These are phyloP conservation scores for Bibio marci DNA, from an alignment of 2,888 invertebrate species.

Conservation along the genomic window DNA sequence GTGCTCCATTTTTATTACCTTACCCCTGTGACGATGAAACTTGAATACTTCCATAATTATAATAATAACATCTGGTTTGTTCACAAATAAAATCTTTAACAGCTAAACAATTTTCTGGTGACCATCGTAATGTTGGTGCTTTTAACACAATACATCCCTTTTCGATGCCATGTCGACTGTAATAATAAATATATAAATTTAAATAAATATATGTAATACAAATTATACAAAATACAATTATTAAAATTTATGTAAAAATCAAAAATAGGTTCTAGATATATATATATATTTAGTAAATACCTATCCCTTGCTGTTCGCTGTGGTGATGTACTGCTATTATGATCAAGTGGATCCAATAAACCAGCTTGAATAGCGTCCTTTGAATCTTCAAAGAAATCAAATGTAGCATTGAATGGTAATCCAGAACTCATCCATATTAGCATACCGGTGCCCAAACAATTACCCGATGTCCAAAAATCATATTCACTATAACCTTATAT, in stretches of 20 bases:
- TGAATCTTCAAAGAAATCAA: slow-evolving; percentile 58
- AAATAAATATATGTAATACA: slow-evolving; percentile 5
- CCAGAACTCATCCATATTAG: slow-evolving; percentile 83
- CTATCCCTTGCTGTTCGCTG: slow-evolving; percentile 59
- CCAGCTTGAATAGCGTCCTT: slow-evolving; percentile 29
- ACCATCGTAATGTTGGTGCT: slow-evolving; percentile 65
- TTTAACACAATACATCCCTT: slow-evolving; percentile 63
- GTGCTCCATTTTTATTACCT: slow-evolving; percentile 25
- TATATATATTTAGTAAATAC: slow-evolving; percentile 12
- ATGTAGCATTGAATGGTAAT: slow-evolving; percentile 73
- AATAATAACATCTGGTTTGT: slow-evolving; percentile 79
- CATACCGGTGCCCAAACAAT: slow-evolving; percentile 72
- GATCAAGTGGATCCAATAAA: slow-evolving; percentile 38
- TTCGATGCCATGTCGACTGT: slow-evolving; percentile 40
- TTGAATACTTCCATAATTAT: slow-evolving; percentile 80
- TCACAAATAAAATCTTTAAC: slow-evolving; percentile 81
- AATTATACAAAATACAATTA: slow-evolving; percentile 1
- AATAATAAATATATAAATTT: slow-evolving; percentile 21
- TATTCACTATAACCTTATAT: slow-evolving; percentile 45
- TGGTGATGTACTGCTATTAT: slow-evolving; percentile 57
- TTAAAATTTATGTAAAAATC: slow-evolving; percentile 6
- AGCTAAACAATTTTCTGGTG: slow-evolving; percentile 63
- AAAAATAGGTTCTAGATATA: not conserved
- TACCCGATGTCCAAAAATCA: slow-evolving; percentile 81
- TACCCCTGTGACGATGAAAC: slow-evolving; percentile 84